phyloP scores from a whole-genome alignment of 30 jellyfish, hydroid and myxozoan genomes.

The Pelagia noctiluca region DNA sequence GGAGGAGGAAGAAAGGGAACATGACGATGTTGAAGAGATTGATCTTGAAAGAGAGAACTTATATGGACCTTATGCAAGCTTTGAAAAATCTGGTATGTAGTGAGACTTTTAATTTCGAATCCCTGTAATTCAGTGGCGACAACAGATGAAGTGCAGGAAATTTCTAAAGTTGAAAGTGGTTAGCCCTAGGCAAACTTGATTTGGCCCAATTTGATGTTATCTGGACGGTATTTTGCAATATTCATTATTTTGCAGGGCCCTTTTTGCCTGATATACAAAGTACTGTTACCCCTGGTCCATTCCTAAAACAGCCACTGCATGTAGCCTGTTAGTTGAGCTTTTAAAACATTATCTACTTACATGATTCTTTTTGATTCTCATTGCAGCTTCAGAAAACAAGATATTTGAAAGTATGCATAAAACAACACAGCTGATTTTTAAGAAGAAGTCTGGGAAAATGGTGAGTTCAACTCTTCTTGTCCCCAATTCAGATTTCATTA shows the following conservation, averaged over 20 bases:
- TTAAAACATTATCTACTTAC: not conserved
- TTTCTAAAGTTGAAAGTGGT: no score
- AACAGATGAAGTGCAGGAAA: not conserved
- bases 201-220: no score
- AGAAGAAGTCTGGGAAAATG: conserved; percentile 71
- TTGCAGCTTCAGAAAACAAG: conserved; percentile 44
- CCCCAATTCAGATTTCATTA: not conserved
- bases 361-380: not conserved
- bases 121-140: not conserved
- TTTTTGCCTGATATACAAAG: no score
- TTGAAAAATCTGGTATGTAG: conserved; percentile 52
- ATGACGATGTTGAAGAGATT: conserved; percentile 13
- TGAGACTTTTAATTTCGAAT: not conserved
- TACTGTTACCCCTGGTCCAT: no score
- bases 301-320: no score
- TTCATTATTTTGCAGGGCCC: no score
- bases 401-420: conserved; percentile 59
- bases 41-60: conserved; percentile 24
- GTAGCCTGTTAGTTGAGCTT: not conserved
- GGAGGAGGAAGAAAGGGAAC: conserved; percentile 1
- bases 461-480: no score
- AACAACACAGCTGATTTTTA: conserved; percentile 82
- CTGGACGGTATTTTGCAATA: no score
- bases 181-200: no score
- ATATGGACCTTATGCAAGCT: conserved; percentile 76